phyloP scores from a whole-genome alignment of 2,797 vertebrate genomes.

The Danio kyathit region DNA sequence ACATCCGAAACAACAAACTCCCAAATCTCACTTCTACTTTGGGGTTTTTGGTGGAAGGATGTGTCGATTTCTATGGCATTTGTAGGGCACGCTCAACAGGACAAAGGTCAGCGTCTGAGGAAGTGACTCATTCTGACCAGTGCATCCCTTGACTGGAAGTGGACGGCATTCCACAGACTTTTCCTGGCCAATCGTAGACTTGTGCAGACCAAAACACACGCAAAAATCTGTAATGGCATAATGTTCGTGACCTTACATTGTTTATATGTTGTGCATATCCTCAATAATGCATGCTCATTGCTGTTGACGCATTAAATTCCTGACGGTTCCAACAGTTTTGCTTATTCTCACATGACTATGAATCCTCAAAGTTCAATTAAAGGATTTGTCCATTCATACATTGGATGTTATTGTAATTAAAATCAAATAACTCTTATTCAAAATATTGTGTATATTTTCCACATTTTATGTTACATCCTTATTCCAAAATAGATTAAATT shows the following conservation, averaged over 20 bases:
- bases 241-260: conserved; percentile 32
- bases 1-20: background rate
- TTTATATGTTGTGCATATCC: conserved; percentile 15
- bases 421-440: background rate
- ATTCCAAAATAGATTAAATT: no score
- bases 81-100: conserved; percentile 26
- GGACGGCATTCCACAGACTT: conserved; percentile 33
- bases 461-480: no score
- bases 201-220: conserved; percentile 9
- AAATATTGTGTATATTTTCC: background rate
- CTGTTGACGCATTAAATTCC: conserved; percentile 12
- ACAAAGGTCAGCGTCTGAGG: conserved; percentile 46
- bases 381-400: background rate
- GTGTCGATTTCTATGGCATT: conserved; percentile 32
- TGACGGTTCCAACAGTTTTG: background rate
- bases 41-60: conserved; percentile 34
- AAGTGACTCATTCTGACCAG: conserved; percentile 53
- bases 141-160: conserved; percentile 50
- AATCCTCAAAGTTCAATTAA: background rate
- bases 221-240: background rate
- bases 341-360: background rate
- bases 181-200: conserved; percentile 27
- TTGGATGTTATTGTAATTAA: background rate
- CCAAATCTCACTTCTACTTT: conserved; percentile 23
- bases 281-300: conserved; percentile 3